These are phyloP conservation scores for Cochlearius cochlearius DNA, from an alignment of 2,113 vertebrate genomes.

Conservation along the genomic window DNA sequence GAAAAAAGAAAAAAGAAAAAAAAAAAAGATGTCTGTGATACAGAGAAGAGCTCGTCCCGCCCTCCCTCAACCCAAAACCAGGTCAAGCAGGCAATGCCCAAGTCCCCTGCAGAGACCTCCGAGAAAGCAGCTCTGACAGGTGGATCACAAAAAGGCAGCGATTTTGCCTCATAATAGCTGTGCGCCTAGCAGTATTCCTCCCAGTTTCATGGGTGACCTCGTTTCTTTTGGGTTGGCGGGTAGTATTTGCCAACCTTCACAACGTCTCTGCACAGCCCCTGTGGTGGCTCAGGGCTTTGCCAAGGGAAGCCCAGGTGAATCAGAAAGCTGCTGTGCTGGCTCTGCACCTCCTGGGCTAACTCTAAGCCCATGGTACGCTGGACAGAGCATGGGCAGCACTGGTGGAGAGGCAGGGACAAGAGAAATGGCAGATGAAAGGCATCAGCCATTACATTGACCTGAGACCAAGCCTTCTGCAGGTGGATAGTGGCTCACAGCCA, in stretches of 20 bases:
- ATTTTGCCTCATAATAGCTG: background rate
- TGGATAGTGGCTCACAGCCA: background rate
- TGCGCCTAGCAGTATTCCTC: background rate
- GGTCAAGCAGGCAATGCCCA: background rate
- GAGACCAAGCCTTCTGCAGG: background rate
- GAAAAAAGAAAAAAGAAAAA: background rate
- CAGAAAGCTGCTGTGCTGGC: background rate
- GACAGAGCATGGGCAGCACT: background rate
- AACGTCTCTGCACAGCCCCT: background rate
- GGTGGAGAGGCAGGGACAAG: background rate
- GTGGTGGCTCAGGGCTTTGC: background rate
- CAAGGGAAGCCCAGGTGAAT: background rate
- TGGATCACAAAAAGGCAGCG: background rate
- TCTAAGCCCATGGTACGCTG: fast-evolving
- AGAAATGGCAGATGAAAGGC: background rate
- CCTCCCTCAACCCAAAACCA: background rate
- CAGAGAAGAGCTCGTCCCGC: background rate
- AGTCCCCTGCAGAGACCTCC: background rate
- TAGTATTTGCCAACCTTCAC: background rate
- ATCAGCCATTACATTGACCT: background rate
- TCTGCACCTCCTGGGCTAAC: background rate
- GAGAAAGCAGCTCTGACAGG: background rate
- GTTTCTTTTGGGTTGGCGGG: background rate
- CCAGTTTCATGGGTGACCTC: background rate
- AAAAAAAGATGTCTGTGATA: background rate